phyloP scores from a whole-genome alignment of 2,888 invertebrate species.

The Eristalis intricaria region DNA sequence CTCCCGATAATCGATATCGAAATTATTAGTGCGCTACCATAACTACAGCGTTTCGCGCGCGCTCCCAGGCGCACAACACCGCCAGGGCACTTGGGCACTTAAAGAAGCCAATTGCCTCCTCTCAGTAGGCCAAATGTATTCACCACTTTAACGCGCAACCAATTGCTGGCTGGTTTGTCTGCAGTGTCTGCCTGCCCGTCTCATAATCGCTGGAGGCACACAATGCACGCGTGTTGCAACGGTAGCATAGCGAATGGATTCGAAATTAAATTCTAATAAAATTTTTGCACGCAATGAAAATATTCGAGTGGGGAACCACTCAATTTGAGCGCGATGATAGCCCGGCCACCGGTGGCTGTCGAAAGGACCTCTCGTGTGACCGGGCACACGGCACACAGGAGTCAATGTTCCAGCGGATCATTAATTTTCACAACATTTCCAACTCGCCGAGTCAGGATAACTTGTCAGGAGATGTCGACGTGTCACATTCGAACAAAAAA shows the following conservation, averaged over 20 bases:
- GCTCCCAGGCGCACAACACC: slow-evolving; percentile 8
- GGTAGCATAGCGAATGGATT: slow-evolving; percentile 64
- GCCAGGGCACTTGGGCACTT: slow-evolving; percentile 55
- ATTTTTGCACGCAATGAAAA: slow-evolving; percentile 77
- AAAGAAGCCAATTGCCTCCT: slow-evolving; percentile 53
- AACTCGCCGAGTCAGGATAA: slow-evolving; percentile 47
- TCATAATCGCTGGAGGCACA: slow-evolving; percentile 43
- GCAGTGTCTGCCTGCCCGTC: slow-evolving; percentile 10
- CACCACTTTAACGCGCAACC: slow-evolving; percentile 57
- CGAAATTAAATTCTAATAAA: slow-evolving; percentile 76
- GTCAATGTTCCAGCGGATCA: slow-evolving; percentile 57
- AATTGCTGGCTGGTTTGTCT: slow-evolving; percentile 38
- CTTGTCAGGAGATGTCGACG: slow-evolving; percentile 49
- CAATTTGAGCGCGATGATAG: slow-evolving; percentile 68
- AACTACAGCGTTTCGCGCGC: slow-evolving; percentile 55
- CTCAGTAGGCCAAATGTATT: slow-evolving; percentile 62
- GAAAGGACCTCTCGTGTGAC: slow-evolving; percentile 19
- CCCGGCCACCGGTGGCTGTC: slow-evolving; percentile 37
- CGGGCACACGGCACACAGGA: slow-evolving; percentile 20
- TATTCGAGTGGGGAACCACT: slow-evolving; percentile 68
- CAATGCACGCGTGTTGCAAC: slow-evolving; percentile 63
- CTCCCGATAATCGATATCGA: slow-evolving; percentile 67
- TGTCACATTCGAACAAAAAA: slow-evolving; percentile 24
- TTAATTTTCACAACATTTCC: slow-evolving; percentile 61
- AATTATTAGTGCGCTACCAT: slow-evolving; percentile 70